These are phyloP conservation scores for Saccopteryx leptura DNA, from an alignment of 2,113 vertebrate genomes.

Conservation along the genomic window DNA sequence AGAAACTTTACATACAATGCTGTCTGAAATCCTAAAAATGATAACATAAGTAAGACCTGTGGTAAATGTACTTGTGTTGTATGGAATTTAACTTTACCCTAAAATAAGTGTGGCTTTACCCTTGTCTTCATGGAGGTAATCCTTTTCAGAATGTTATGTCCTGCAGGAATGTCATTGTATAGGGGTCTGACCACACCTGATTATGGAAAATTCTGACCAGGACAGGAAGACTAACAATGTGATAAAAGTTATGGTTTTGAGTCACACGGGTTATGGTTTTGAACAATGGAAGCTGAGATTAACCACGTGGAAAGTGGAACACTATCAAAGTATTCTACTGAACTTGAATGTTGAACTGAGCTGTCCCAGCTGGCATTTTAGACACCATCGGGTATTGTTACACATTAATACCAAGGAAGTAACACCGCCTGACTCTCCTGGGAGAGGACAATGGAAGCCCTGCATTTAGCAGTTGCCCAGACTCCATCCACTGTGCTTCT, in stretches of 20 bases:
- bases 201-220: background rate
- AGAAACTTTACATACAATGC: background rate
- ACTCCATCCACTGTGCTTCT: fast-evolving
- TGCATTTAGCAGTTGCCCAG: background rate
- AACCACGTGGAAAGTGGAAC: background rate
- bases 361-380: background rate
- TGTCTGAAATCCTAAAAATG: background rate
- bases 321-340: background rate
- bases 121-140: background rate
- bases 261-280: background rate
- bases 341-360: background rate
- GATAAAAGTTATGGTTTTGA: fast-evolving
- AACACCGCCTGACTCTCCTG: fast-evolving
- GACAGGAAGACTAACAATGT: fast-evolving
- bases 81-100: background rate
- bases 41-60: background rate
- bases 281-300: background rate
- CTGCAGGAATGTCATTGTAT: fast-evolving
- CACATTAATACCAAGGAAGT: fast-evolving
- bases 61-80: background rate
- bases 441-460: background rate
- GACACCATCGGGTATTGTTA: background rate
- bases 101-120: background rate
- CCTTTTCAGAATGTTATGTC: background rate
- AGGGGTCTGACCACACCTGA: background rate